These are phyloP conservation scores for Enteromius treurensis DNA, from an alignment of 2,797 vertebrate species.

Conservation along the genomic window DNA sequence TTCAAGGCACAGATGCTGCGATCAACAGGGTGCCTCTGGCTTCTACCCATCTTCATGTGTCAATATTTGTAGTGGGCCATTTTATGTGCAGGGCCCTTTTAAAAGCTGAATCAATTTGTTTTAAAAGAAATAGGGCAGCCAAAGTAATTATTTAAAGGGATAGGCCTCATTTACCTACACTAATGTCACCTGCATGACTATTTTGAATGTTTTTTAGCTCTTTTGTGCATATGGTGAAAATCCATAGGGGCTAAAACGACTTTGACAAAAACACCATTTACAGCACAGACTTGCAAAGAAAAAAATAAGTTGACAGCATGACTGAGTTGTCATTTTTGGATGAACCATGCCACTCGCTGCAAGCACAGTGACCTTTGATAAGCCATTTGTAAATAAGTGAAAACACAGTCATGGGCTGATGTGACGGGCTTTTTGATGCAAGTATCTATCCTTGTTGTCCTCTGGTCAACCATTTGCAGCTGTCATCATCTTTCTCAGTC, in stretches of 20 bases:
- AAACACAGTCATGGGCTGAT: slow-evolving; percentile 34
- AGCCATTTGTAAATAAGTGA: slow-evolving; percentile 11
- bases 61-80: slow-evolving; percentile 72
- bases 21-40: slow-evolving; percentile 68
- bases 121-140: not conserved
- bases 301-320: not conserved
- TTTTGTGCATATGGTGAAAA: not conserved
- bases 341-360: not conserved
- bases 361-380: slow-evolving; percentile 14
- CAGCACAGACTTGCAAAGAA: not conserved
- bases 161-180: too few relatives aligned
- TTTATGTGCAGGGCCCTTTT: slow-evolving; percentile 63
- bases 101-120: slow-evolving; percentile 62
- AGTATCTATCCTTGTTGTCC: slow-evolving; percentile 20
- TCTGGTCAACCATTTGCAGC: slow-evolving; percentile 41
- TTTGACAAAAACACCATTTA: not conserved
- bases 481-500: slow-evolving; percentile 41
- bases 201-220: not conserved
- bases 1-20: slow-evolving; percentile 72
- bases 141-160: not conserved
- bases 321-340: not conserved
- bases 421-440: slow-evolving; percentile 21
- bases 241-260: not conserved
- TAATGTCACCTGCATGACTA: not conserved
- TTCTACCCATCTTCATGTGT: slow-evolving; percentile 66